A percentile compares a stretch with the other conserved stretches of the same genome.
These are phyloP conservation scores for Anser brachyrhynchus DNA, from an alignment of 2,113 vertebrate genomes.

Conservation along the genomic window DNA sequence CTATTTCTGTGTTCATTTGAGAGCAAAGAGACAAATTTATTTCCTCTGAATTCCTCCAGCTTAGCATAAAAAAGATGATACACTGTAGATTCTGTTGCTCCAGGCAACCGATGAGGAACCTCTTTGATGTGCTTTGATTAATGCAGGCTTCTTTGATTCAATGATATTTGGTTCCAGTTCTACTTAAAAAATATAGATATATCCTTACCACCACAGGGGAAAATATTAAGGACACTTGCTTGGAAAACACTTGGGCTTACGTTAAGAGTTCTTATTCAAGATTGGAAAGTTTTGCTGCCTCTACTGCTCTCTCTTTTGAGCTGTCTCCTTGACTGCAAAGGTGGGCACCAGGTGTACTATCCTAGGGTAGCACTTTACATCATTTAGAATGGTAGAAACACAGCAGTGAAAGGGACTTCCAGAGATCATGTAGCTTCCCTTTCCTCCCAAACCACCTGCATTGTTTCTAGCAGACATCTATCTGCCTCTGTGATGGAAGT, in stretches of 20 bases:
- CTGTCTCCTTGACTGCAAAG: background rate
- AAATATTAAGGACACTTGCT: conserved; percentile 31
- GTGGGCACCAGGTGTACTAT: background rate
- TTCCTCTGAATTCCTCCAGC: conserved; percentile 16
- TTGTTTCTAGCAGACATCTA: background rate
- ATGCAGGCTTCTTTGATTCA: conserved; percentile 48
- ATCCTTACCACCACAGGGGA: conserved; percentile 18
- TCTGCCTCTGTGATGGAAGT: background rate
- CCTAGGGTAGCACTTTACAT: background rate
- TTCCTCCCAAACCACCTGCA: background rate
- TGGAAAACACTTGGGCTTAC: conserved; percentile 10
- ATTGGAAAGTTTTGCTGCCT: background rate
- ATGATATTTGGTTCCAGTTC: conserved; percentile 29
- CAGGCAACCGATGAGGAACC: conserved; percentile 51
- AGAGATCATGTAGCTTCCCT: background rate
- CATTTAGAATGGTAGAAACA: background rate
- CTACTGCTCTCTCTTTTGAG: background rate
- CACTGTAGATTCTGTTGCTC: conserved; percentile 24
- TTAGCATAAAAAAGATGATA: conserved; percentile 44
- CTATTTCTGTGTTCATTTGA: conserved; percentile 23
- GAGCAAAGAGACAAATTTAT: conserved; percentile 20
- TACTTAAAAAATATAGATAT: background rate
- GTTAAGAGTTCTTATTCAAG: background rate
- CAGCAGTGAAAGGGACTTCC: background rate
- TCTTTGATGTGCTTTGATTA: conserved; percentile 63